These are phyloP conservation scores for Pachypanchax playfairii DNA, from an alignment of 2,113 vertebrate genomes.

Conservation along the genomic window DNA sequence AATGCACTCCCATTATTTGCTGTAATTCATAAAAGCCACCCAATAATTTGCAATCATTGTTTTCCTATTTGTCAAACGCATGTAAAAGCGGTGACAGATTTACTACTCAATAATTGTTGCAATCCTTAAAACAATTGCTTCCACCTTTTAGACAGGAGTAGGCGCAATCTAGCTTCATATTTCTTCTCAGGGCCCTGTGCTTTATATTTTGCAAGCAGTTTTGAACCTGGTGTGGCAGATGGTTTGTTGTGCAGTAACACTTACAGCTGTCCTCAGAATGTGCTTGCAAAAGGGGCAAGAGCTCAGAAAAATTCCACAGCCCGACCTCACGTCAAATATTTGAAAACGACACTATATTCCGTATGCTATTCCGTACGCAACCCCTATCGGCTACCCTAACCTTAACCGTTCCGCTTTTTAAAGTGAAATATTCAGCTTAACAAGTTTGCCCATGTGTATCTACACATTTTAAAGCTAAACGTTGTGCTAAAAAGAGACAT, in stretches of 20 bases:
- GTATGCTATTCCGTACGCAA: no score
- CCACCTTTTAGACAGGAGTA: constrained; percentile 7
- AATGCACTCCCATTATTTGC: neutral
- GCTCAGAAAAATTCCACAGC: no score
- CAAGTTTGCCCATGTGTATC: no score
- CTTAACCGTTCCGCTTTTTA: no score
- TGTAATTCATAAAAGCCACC: neutral
- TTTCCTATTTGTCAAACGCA: constrained; percentile 2
- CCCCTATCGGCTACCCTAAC: no score
- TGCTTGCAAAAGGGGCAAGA: neutral
- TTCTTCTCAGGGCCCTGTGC: neutral
- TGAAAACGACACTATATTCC: no score
- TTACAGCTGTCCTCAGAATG: no score
- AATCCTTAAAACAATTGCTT: neutral
- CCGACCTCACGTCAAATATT: no score
- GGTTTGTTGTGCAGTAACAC: neutral
- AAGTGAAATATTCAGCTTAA: no score
- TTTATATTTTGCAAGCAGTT: neutral
- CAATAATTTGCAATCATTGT: constrained; percentile 6
- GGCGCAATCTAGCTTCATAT: constrained; percentile 2
- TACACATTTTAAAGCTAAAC: no score
- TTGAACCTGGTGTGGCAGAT: constrained; percentile 13
- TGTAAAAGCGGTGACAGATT: neutral
- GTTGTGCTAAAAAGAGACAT: no score
- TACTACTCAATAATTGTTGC: neutral